phyloP scores from a whole-genome alignment of 2,888 invertebrate species.

The Clitarchus hookeri region DNA sequence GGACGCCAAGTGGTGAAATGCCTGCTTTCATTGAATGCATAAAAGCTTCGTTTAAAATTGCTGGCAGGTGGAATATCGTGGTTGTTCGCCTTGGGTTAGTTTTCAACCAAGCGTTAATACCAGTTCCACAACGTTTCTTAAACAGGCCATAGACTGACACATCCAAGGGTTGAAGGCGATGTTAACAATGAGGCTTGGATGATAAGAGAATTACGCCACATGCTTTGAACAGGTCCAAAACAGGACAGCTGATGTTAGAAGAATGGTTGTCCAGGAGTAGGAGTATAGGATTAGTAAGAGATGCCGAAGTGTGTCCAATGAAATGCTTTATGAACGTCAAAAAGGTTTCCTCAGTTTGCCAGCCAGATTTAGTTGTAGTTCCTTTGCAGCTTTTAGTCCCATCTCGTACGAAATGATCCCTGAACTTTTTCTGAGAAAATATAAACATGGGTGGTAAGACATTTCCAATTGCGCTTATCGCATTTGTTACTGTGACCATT shows the following conservation, averaged over 20 bases:
- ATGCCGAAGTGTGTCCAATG: background rate
- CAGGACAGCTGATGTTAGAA: conserved; percentile 23
- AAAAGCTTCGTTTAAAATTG: background rate
- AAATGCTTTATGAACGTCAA: conserved; percentile 27
- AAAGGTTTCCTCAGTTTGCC: conserved; percentile 20
- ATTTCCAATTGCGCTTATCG: conserved; percentile 41
- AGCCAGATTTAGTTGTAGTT: conserved; percentile 16
- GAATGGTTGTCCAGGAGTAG: background rate
- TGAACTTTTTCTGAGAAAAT: conserved; percentile 38
- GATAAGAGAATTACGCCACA: background rate
- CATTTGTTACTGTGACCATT: conserved; percentile 43
- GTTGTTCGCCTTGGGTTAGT: background rate
- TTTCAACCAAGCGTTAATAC: background rate
- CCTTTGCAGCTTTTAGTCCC: background rate
- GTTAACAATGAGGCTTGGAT: conserved; percentile 26
- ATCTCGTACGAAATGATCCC: conserved; percentile 20
- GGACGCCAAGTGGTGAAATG: background rate
- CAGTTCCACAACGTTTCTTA: background rate
- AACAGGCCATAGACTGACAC: conserved; percentile 32
- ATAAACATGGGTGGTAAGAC: conserved; percentile 41
- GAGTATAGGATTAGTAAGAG: background rate
- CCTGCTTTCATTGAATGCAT: background rate
- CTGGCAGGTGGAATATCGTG: background rate
- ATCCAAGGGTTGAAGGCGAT: conserved; percentile 32
- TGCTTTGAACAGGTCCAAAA: conserved; percentile 15